Conservation (phyloP, 1,140 invertebrate genomes). For the Drosophila miranda region DNA sequence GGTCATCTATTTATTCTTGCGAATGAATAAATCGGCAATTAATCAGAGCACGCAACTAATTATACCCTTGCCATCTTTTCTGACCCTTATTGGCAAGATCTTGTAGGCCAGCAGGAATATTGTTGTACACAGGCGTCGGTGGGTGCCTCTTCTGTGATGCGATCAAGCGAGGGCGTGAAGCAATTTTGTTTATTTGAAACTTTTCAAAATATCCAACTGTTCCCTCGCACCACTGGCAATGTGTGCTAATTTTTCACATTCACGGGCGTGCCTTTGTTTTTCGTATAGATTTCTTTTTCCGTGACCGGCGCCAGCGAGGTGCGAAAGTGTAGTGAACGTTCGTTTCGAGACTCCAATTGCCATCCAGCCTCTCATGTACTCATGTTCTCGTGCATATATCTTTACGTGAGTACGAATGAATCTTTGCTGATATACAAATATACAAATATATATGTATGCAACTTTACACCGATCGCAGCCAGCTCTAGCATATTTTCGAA, state of each 20-base stretch:
- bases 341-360: slow-evolving; percentile 14
- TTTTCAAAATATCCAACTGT: slow-evolving; percentile 58
- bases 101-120: slow-evolving; percentile 7
- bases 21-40: slow-evolving; percentile 25
- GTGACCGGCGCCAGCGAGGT: slow-evolving; percentile 49
- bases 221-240: slow-evolving; percentile 43
- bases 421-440: no score
- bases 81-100: slow-evolving; percentile 31
- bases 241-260: slow-evolving; percentile 56
- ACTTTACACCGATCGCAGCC: no score
- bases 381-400: not conserved
- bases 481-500: no score
- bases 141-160: not conserved
- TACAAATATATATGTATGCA: no score
- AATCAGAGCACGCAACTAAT: slow-evolving; percentile 21
- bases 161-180: no score
- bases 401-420: no score
- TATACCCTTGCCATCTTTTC: slow-evolving; percentile 17
- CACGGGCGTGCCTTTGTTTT: not conserved
- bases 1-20: slow-evolving; percentile 25
- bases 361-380: slow-evolving; percentile 14
- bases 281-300: slow-evolving; percentile 1
- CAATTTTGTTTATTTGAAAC: slow-evolving; percentile 66
- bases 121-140: slow-evolving; percentile 2
- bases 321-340: slow-evolving; percentile 58